Evolutionary conservation across 2,888 invertebrate species (phyloP).

Genomic region (Leptarthrus brevirostris): DNA sequence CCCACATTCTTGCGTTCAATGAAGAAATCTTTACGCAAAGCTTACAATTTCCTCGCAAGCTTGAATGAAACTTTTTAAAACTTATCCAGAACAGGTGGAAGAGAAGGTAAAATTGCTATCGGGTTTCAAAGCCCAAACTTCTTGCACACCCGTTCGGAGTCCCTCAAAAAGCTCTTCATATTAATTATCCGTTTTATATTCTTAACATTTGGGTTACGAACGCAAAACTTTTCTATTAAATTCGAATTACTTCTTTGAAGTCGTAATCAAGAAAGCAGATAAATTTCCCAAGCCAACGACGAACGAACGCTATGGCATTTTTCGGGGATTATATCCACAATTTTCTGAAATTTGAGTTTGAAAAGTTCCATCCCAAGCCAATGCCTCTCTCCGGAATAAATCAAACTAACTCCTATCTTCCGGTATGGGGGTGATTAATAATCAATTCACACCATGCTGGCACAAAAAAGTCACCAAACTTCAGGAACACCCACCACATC

Average conservation of each 20-base stretch:
- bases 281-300: conserved; percentile 23
- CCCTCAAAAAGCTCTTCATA: conserved; percentile 5
- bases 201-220: conserved; percentile 10
- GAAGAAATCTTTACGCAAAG: neutral
- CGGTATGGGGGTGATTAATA: conserved; percentile 35
- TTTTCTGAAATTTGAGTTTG: conserved; percentile 23
- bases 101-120: neutral
- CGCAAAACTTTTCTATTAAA: conserved; percentile 44
- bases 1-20: too few relatives aligned
- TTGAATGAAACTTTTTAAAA: neutral
- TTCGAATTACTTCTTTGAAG: conserved; percentile 21
- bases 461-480: neutral
- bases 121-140: neutral
- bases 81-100: neutral
- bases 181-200: conserved; percentile 30
- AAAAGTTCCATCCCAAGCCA: conserved; percentile 7
- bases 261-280: conserved; percentile 10
- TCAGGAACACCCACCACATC: neutral
- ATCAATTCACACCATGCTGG: conserved; percentile 40
- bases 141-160: neutral
- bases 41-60: neutral
- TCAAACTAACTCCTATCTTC: neutral
- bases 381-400: neutral
- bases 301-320: neutral
- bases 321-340: conserved; percentile 33